A percentile compares a stretch with the other conserved stretches of the same genome.
These are phyloP conservation scores for Gerris buenoi DNA, from an alignment of 1,140 invertebrate genomes.

Conservation along the genomic window DNA sequence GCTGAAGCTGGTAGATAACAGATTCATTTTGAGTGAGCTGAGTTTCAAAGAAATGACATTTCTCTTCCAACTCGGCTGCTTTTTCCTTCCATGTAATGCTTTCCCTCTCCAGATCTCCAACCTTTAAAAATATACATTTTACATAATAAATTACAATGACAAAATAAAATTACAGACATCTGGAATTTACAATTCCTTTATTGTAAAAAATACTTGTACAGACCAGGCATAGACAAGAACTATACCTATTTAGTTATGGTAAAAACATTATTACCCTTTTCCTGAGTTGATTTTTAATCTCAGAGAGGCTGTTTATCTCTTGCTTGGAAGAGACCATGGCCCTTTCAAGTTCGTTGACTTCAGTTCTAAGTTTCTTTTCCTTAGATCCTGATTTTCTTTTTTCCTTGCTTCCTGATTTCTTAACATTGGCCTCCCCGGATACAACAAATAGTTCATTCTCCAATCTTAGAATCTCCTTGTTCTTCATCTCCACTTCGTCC, in stretches of 20 bases:
- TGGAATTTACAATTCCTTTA: background rate
- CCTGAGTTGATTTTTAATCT: background rate
- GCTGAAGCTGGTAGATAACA: background rate
- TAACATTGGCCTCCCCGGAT: background rate
- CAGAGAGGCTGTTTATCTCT: background rate
- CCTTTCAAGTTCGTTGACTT: background rate
- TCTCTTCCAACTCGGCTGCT: background rate
- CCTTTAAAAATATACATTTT: no score
- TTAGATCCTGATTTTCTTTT: background rate
- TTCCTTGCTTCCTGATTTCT: background rate
- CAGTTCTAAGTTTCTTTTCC: background rate
- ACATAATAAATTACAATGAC: no score
- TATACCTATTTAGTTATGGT: no score
- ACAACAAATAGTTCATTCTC: background rate
- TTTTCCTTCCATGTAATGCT: background rate
- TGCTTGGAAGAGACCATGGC: background rate
- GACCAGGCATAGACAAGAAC: no score
- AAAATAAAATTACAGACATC: background rate
- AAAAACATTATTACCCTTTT: background rate
- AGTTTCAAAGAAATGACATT: background rate
- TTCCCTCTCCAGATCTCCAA: background rate
- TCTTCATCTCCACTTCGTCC: background rate
- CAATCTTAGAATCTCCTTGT: background rate
- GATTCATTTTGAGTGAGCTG: background rate
- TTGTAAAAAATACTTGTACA: background rate